Evolutionary conservation across 2,888 invertebrate species (phyloP), one percentile per base, ranked within the genome.

Genomic region (Agrochola macilenta): DNA sequence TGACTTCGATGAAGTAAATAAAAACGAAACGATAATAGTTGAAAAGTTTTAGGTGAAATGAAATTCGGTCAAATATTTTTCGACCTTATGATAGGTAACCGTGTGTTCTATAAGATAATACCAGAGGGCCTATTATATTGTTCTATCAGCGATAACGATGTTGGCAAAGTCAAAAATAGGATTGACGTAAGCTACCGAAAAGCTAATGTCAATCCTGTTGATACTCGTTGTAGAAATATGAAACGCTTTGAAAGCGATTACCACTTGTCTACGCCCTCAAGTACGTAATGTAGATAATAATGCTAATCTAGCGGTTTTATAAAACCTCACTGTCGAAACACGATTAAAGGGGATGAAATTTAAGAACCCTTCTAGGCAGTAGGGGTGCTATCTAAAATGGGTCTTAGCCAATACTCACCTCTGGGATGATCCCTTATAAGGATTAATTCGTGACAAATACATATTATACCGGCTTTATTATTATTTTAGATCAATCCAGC

Each of bases 381-480:
- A 46, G 54, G 52, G n/a, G 58, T 23, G 20, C 5, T 65, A 72
- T 65, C 12, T 52, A 20, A 57, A 74, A 78, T 7, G 30, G 14
- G 57, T 23, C n/a, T 68, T 63, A 63, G 14, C 8, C 39, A 57
- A 82, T 82, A 58, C 68, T 39, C n/a, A 64, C 35, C 52, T 70
- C 43, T 64, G 35, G 43, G 14, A 82, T 69, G 46, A 52, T 58
- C 58, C 23, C 20, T 43, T 58, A 5, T 58, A 58, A 46, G 52
- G 69, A 82, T 79, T 82, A 76, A 58, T 69, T 69, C 35, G n/a
- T 66, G 54, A 66, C 78, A 83, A 65, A 39, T 57, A 69, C 60
- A 83, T 61, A 69, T 70, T 78, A 70, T 80, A 78, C 70, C 65
- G 43, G 46, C 26, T 69, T 49, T 82, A 81, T 69, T 70, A 63